phyloP scores from a whole-genome alignment of 1,140 invertebrate genomes.

The Diuraphis noxia region DNA sequence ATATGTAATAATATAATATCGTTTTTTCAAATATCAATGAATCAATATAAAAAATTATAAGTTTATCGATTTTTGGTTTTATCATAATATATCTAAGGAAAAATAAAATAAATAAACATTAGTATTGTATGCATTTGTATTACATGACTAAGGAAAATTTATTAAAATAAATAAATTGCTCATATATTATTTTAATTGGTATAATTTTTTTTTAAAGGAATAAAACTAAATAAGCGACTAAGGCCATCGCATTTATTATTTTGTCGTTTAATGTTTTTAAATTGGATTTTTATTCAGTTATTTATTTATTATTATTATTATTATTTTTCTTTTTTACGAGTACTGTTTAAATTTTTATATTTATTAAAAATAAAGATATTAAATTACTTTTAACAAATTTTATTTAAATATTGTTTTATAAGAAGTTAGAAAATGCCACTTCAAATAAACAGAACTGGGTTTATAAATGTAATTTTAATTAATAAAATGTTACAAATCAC shows the following conservation, averaged over 20 bases:
- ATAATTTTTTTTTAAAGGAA: neutral
- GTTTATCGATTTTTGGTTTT: neutral
- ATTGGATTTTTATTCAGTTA: neutral
- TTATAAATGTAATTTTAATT: neutral
- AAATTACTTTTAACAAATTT: neutral
- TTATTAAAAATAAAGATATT: neutral
- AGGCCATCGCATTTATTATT: neutral
- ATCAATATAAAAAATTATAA: neutral
- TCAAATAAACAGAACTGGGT: neutral
- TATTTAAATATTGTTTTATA: neutral
- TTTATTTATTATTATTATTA: neutral
- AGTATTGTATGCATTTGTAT: too few species aligned
- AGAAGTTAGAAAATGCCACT: neutral
- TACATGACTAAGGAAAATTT: neutral
- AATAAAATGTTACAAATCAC: neutral
- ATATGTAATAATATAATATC: neutral
- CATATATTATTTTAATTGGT: neutral
- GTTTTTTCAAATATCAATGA: neutral
- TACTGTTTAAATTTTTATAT: neutral
- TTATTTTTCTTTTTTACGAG: neutral
- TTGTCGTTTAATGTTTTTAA: neutral
- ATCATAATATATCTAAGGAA: neutral
- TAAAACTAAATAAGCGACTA: neutral
- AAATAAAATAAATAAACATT: too few species aligned
- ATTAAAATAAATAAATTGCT: neutral